Base-by-base conservation (phyloP, 2,888 invertebrate species). In the Torymus auratus region DNA sequence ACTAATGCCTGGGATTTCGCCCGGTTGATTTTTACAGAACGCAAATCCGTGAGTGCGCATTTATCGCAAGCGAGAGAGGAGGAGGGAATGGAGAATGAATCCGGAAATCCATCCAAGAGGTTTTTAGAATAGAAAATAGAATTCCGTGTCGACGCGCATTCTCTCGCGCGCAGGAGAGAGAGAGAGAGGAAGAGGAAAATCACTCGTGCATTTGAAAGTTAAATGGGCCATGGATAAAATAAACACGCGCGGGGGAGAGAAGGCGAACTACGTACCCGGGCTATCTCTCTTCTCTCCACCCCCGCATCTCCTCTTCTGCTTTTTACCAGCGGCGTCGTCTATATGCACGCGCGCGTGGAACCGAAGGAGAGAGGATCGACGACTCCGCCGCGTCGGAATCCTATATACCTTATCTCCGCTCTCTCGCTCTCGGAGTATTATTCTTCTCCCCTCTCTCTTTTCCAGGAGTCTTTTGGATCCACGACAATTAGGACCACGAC, bases 161-260 rank as follows among this genome's bases (percentile, higher is more conserved):
- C 65, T 77, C 70, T 58, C 53, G 23, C 23, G 23, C 23, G 58
- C 53, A 23, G 28, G 53, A 62, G 77, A 72, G 20, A 64, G 73
- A 76, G 68, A 56, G 68, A 62, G 71, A 68, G 69, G 60, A 75
- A 79, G 73, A 65, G 65, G 74, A 68, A 77, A 79, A 84, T 81
- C 83, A 83, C 84, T 84, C 79, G 84, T 81, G 83, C 85, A 86
- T 87, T 87, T 85, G 85, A 85, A 86, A 87, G 86, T 87, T 88
- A 88, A 88, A 87, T 87, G 86, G 85, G 80, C 84, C 85, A 84
- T 86, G 85, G 84, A 86, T 87, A 87, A 87, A 88, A 87, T 86
- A 86, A 88, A 85, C 85, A 86, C 78, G 79, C 78, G 79, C 28
- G 28, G 28, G 64, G 74, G 55, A 50, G 55, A 73, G 81, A 60